These are phyloP conservation scores for Cenopis cana DNA, from an alignment of 2,888 invertebrate species.

Conservation along the genomic window DNA sequence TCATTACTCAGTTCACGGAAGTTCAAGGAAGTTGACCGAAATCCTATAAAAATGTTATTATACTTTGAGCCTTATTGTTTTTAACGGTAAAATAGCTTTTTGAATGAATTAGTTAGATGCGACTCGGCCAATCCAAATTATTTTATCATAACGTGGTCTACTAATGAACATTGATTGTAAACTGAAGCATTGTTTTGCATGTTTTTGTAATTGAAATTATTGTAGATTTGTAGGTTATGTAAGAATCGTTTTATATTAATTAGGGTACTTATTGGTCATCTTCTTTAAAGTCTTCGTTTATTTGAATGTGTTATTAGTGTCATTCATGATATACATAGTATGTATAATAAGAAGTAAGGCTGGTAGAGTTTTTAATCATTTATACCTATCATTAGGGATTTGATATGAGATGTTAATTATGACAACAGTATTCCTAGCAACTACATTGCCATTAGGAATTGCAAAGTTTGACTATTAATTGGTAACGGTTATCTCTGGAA, in stretches of 20 bases:
- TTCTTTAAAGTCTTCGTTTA: neutral
- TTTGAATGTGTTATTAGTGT: too few relatives aligned
- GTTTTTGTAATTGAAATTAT: neutral
- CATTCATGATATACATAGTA: too few relatives aligned
- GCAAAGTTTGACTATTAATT: neutral
- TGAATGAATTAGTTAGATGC: too few relatives aligned
- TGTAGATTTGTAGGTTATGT: neutral
- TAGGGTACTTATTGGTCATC: neutral
- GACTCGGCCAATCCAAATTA: too few relatives aligned
- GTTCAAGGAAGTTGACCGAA: too few relatives aligned
- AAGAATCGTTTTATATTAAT: neutral
- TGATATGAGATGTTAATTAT: too few relatives aligned
- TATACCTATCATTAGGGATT: too few relatives aligned
- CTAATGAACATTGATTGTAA: neutral
- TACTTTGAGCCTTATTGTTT: too few relatives aligned
- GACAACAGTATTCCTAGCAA: neutral
- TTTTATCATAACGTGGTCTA: neutral
- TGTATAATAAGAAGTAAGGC: too few relatives aligned
- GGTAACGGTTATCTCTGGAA: neutral
- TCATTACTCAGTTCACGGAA: slow-evolving; percentile 22
- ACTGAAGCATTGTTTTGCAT: slow-evolving; percentile 2
- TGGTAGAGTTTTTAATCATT: too few relatives aligned
- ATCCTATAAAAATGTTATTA: too few relatives aligned
- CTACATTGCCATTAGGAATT: neutral
- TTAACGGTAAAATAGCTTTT: too few relatives aligned